phyloP scores from a whole-genome alignment of 2,888 invertebrate genomes.

The Amiota mariae region DNA sequence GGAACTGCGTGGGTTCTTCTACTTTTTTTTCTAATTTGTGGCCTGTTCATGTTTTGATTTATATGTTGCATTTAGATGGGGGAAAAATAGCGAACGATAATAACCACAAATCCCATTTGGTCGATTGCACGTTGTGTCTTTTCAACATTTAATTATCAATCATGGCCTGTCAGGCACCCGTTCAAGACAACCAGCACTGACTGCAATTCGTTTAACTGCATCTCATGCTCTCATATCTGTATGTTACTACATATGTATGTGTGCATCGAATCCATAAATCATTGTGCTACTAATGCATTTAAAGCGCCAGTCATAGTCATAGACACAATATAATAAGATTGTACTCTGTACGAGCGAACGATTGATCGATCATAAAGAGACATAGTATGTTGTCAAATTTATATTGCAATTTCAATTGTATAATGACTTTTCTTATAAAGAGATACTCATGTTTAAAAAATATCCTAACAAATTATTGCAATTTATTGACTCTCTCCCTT shows the following conservation, averaged over 20 bases:
- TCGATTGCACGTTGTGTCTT: neutral
- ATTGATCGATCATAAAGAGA: too few species aligned
- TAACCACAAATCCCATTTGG: neutral
- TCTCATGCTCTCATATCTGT: neutral
- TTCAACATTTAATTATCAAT: slow-evolving; percentile 28
- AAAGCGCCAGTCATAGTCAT: too few species aligned
- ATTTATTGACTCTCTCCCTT: too few species aligned
- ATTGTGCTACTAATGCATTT: slow-evolving; percentile 8
- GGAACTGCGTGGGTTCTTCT: slow-evolving; percentile 5
- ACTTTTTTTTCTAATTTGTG: slow-evolving; percentile 20
- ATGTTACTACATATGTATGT: neutral
- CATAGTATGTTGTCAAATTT: too few species aligned
- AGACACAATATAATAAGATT: too few species aligned
- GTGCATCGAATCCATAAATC: slow-evolving; percentile 14
- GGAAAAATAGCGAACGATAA: neutral
- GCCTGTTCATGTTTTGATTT: slow-evolving; percentile 25
- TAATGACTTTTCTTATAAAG: too few species aligned
- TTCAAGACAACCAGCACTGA: neutral
- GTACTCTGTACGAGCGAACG: too few species aligned
- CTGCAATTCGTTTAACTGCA: slow-evolving; percentile 11
- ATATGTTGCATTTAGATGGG: slow-evolving; percentile 16
- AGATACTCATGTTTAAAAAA: too few species aligned
- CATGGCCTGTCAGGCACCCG: slow-evolving; percentile 16
- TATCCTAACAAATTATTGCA: too few species aligned
- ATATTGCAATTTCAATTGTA: too few species aligned